These are phyloP conservation scores for Ellobium chinense DNA, from an alignment of 2,888 invertebrate genomes.

Conservation along the genomic window DNA sequence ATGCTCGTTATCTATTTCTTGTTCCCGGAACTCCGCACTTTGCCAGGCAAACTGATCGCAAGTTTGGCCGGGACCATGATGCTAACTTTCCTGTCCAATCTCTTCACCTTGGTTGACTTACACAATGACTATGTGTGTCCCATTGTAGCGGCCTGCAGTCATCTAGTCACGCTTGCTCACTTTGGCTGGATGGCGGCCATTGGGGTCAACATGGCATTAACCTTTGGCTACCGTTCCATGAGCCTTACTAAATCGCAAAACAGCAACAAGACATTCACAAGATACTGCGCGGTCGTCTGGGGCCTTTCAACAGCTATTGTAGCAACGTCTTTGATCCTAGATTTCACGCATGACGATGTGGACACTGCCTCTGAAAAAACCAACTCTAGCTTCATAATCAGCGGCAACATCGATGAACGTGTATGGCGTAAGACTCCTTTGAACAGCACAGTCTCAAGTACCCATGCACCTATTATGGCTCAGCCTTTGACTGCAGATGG, in stretches of 20 bases:
- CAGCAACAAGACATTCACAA: background rate
- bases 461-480: too few species aligned
- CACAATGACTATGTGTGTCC: conserved; percentile 42
- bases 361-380: background rate
- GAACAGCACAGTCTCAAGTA: too few species aligned
- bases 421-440: too few species aligned
- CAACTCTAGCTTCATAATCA: too few species aligned
- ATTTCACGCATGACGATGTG: background rate
- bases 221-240: conserved; percentile 32
- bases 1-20: conserved; percentile 19
- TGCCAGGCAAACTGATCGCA: conserved; percentile 29
- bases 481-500: too few species aligned
- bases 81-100: background rate
- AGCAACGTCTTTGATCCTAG: background rate
- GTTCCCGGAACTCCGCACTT: conserved; percentile 17
- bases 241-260: background rate
- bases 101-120: background rate
- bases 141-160: conserved; percentile 37
- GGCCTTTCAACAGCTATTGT: background rate
- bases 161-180: conserved; percentile 45
- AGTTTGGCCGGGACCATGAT: conserved; percentile 27
- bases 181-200: conserved; percentile 52
- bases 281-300: conserved; percentile 33
- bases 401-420: too few species aligned
- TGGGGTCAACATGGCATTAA: conserved; percentile 49